A percentile compares a stretch with the other conserved stretches of the same genome.
These are phyloP conservation scores for Hirudinaria manillensis DNA, from an alignment of 2,888 invertebrate genomes.

Conservation along the genomic window DNA sequence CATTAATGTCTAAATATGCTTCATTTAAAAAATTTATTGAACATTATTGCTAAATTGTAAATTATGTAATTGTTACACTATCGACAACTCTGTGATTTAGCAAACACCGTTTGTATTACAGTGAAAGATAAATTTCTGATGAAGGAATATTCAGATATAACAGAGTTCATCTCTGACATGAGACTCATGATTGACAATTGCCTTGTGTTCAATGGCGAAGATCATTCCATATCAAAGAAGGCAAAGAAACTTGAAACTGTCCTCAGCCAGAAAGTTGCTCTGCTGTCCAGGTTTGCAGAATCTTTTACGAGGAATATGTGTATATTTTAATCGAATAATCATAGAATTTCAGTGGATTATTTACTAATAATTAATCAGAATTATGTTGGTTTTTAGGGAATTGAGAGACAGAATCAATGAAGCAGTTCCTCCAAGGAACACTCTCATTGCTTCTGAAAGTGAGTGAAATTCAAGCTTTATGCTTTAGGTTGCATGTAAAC, in stretches of 20 bases:
- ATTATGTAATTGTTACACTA: no score
- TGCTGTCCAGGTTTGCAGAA: constrained; percentile 52
- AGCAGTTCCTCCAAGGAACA: constrained; percentile 45
- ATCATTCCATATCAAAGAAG: constrained; percentile 54
- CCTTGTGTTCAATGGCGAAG: constrained; percentile 57
- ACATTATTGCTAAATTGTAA: no score
- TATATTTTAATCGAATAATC: neutral
- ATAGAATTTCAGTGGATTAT: no score
- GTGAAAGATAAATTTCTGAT: constrained; percentile 53
- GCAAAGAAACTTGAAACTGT: constrained; percentile 56
- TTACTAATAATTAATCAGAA: neutral
- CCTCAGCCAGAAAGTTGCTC: constrained; percentile 56
- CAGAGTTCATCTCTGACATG: constrained; percentile 56
- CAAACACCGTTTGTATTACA: no score
- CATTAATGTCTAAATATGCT: no score
- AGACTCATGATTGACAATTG: constrained; percentile 58
- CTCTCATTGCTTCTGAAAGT: neutral
- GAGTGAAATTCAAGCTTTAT: neutral
- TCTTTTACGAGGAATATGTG: neutral
- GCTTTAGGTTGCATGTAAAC: no score
- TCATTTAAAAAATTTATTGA: no score
- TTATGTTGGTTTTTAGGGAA: constrained; percentile 44
- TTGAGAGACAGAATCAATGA: constrained; percentile 51
- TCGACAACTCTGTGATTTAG: no score
- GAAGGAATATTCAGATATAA: constrained; percentile 53